A percentile compares a stretch with the other conserved stretches of the same genome.
Evolutionary conservation across 2,113 vertebrate species (phyloP).

Genomic region (Nothobranchius furzeri): DNA sequence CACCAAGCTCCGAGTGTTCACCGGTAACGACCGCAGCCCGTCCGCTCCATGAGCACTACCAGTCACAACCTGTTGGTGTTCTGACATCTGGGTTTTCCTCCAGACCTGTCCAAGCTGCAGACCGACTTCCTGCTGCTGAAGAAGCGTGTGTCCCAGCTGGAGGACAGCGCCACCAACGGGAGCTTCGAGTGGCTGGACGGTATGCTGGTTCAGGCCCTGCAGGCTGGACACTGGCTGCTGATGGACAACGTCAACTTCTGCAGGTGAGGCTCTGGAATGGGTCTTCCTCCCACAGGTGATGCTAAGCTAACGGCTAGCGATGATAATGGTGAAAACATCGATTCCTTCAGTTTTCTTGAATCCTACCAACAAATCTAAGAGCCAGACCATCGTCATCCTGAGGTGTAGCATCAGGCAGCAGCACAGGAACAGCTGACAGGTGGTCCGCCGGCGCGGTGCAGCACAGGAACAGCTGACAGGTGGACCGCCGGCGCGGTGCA

Average conservation of each 20-base stretch:
- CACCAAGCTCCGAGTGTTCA: slow-evolving; percentile 90
- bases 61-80: neutral
- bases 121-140: slow-evolving; percentile 89
- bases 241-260: slow-evolving; percentile 99
- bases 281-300: no score
- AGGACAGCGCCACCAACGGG: slow-evolving; percentile 83
- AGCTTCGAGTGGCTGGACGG: slow-evolving; percentile 97
- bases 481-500: no score
- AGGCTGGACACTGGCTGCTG: slow-evolving; percentile 94
- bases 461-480: no score
- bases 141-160: slow-evolving; percentile 82
- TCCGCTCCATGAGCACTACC: neutral
- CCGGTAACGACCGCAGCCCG: slow-evolving; percentile 70
- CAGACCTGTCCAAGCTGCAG: slow-evolving; percentile 91
- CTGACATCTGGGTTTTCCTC: neutral
- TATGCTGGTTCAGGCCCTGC: slow-evolving; percentile 90
- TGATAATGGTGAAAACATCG: no score
- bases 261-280: slow-evolving; percentile 79
- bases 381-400: no score
- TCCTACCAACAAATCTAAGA: no score
- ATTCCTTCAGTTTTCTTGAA: no score
- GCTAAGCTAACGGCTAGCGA: no score
- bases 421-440: no score
- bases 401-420: no score
- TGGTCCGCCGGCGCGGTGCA: no score